Evolutionary conservation across 2,113 vertebrate genomes (phyloP), one percentile per base, ranked within the genome.

Genomic region (Melanerpes formicivorus): DNA sequence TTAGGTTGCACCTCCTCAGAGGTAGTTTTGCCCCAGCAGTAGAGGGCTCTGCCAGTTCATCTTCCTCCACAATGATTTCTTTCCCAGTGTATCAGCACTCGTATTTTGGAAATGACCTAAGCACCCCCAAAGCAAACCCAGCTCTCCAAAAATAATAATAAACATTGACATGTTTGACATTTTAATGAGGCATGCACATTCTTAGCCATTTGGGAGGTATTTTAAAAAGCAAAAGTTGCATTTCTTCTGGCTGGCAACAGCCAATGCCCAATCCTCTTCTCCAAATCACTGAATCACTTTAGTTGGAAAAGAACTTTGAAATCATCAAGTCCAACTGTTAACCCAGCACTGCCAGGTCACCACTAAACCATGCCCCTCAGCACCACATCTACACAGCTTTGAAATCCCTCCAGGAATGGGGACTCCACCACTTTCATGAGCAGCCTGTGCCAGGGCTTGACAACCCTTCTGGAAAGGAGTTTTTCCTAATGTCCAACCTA

Each of bases 151-250:
- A 48, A 60, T 21, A 54, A 23, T 19, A 52, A 18, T 1, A 66
- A 42, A 18, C 14, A 18, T 7, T 11, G 14, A 16, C 4, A 3
- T 1, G 6, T 13, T 22, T 5, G 14, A 21, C 1, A 4, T n/a
- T 73, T 70, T 26, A 58, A 73, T 54, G 8, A 23, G 1, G 62
- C 1, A 13, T 0, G 5, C 44, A 54, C n/a, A 58, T 22, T 7
- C 25, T 23, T 26, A 58, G 46, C 46, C 29, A 13, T 44, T 17
- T 19, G 71, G 52, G 19, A 18, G 4, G 2, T 9, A 14, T 55
- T 55, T 40, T 37, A 37, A 79, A 66, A 71, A 48, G 9, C 14
- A 37, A n/a, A 93, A 74, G 42, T 48, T 17, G 23, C 10, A 5
- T 30, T 72, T 67, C 29, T 37, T 50, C 73, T 14, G 22, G 32